phyloP scores from a whole-genome alignment of 2,797 vertebrate genomes.

The Loriculus beryllinus region DNA sequence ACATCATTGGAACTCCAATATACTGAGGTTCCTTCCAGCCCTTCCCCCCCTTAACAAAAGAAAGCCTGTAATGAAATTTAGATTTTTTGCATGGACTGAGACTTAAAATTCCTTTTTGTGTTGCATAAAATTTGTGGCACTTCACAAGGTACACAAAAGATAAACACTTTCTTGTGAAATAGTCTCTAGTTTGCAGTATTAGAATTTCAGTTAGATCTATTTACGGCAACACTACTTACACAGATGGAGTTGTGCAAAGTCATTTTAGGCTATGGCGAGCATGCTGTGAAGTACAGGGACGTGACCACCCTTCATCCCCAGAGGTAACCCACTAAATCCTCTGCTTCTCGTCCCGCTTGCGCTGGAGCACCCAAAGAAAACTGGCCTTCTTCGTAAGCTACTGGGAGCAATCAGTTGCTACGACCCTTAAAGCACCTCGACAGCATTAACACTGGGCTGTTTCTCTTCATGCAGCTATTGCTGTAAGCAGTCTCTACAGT shows the following conservation, averaged over 20 bases:
- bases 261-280: background rate
- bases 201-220: background rate
- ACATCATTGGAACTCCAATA: background rate
- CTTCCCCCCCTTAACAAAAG: background rate
- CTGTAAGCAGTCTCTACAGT: background rate
- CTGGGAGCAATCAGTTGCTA: background rate
- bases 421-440: background rate
- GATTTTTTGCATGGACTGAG: background rate
- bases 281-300: background rate
- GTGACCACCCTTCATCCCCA: background rate
- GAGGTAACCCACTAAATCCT: background rate
- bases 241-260: constrained; percentile 26
- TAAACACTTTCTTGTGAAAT: background rate
- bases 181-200: background rate
- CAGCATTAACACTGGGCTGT: background rate
- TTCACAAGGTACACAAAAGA: constrained; percentile 37
- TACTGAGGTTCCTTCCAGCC: background rate
- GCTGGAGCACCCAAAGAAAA: background rate
- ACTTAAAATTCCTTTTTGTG: background rate
- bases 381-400: background rate
- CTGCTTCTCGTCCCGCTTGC: fast-evolving
- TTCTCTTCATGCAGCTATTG: background rate
- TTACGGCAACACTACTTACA: constrained; percentile 3
- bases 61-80: background rate
- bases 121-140: constrained; percentile 4